Base-by-base conservation (phyloP, 2,113 vertebrate genomes). In the Thomomys bottae region DNA sequence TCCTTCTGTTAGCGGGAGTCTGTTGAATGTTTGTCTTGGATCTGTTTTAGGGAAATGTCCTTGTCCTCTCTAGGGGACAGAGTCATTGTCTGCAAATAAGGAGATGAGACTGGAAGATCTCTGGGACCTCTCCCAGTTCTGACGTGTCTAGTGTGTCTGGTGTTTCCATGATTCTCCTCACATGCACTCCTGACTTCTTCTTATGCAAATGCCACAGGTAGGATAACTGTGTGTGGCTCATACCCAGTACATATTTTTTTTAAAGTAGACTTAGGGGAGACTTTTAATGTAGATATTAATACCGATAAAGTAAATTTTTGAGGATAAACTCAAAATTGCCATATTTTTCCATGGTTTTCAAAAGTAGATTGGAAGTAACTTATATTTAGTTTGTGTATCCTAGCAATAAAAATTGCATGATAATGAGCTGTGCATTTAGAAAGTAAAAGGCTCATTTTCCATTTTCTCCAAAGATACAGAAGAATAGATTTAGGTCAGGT, bases 11-110 rank as follows among this genome's bases (percentile, higher is more conserved):
- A 83, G 90, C 90, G 64, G 42, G 11, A 90, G 59, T 87, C 86
- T 61, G 57, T 49, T 73, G 83, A 80, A 12, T 92, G 68, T 94
- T 89, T 92, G 42, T 82, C 66, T 94, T 92, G 90, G 78, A 83
- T 90, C n/a, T 23, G 4, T 30, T 49, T 84, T 18, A n/a, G 78
- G 15, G 71, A 87, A 92, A 72, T 40, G 71, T 87, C 23, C 77
- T 90, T 72, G 59, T 94, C 77, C 77, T 92, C 83, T 86, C 49
- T 54, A 54, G 57, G 76, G 71, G 70, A 83, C 90, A 71, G 76
- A 76, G 88, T 61, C 67, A 15, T 90, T 36, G 38, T 72, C 64
- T 87, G 66, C 54, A 89, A 90, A 54, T 64, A 87, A 79, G 83
- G 28, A 63, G n/a, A 71, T 67, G 77, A 59, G 45, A 66, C 14